Base-by-base conservation (phyloP, 2,113 vertebrate species). In the Alligator sinensis region DNA sequence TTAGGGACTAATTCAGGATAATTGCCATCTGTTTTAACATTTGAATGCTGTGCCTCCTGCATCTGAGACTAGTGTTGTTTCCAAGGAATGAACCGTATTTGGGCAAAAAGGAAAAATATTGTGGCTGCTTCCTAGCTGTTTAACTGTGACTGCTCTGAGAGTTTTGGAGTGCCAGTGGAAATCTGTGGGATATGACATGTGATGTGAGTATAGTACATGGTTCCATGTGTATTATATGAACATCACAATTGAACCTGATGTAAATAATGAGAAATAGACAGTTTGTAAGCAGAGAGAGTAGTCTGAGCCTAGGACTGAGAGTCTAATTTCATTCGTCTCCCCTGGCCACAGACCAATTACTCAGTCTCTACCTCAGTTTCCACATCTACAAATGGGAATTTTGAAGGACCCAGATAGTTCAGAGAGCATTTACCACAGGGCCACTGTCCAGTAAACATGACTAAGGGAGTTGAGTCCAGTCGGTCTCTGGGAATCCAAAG, bases 21-120 rank as follows among this genome's bases (percentile, higher is more conserved):
- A 96, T 21, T 91, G 84, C 95, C 81, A 88, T 83, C 90, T 89
- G 93, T n/a, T 94, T 87, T 85, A 79, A 68, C 79, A 34, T 90
- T 87, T 80, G 79, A 85, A 89, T 92, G 87, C 92, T 94, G 87
- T 62, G 72, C 91, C 79, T 94, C 57, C 84, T 86, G 85, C 87
- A 75, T n/a, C 21, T 9, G 5, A 88, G 87, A 12, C 72, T 76
- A 3, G 0, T 58, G 60, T 19, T 90, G 63, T 85, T 93, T 96
- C 72, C 95, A 86, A n/a, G 82, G 91, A 84, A 94, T 28, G 83
- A 81, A 87, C 91, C 74, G 82, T 63, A 87, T 79, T 90, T 80
- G 88, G 15, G 88, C 63, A 76, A 66, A 74, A 6, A 83, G 83
- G 84, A 60, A 74, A 81, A 92, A 84, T 82, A 90, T 89, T 54